phyloP scores from a whole-genome alignment of 2,113 vertebrate genomes.

The Myotis brandtii region DNA sequence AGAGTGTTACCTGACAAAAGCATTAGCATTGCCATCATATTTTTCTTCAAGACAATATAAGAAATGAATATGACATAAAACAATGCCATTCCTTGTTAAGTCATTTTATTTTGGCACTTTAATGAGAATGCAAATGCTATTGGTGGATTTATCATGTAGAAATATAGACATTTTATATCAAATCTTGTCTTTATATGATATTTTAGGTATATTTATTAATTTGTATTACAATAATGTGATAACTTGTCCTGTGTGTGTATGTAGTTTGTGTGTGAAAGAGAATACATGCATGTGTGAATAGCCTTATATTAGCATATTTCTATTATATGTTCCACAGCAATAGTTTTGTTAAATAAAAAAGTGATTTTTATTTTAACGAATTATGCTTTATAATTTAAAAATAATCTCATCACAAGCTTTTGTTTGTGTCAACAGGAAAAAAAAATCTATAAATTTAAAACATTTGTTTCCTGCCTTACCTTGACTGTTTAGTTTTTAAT shows the following conservation, averaged over 20 bases:
- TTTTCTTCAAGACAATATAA: conserved; percentile 74
- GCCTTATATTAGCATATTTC: not conserved
- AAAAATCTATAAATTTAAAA: not conserved
- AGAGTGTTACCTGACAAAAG: conserved; percentile 43
- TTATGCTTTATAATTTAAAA: not conserved
- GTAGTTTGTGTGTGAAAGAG: not conserved
- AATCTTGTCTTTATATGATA: not conserved
- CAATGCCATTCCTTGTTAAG: conserved; percentile 55
- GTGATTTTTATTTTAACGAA: not conserved
- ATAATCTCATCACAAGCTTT: not conserved
- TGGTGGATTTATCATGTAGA: not conserved
- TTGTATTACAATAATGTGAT: not conserved
- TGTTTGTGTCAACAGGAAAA: not conserved
- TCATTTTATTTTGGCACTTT: not conserved
- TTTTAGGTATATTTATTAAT: not conserved
- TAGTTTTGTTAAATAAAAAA: not conserved
- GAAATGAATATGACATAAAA: conserved; percentile 29
- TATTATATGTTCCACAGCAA: not conserved
- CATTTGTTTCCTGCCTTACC: not conserved
- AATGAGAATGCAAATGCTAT: not conserved
- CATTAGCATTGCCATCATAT: conserved; percentile 27
- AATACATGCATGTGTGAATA: not conserved
- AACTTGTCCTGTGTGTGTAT: not conserved
- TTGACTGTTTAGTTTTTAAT: not conserved
- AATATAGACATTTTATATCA: not conserved